A percentile compares a stretch with the other conserved stretches of the same genome.
Conservation (phyloP, 2,888 invertebrate genomes). For the Psylliodes chrysocephalus region DNA sequence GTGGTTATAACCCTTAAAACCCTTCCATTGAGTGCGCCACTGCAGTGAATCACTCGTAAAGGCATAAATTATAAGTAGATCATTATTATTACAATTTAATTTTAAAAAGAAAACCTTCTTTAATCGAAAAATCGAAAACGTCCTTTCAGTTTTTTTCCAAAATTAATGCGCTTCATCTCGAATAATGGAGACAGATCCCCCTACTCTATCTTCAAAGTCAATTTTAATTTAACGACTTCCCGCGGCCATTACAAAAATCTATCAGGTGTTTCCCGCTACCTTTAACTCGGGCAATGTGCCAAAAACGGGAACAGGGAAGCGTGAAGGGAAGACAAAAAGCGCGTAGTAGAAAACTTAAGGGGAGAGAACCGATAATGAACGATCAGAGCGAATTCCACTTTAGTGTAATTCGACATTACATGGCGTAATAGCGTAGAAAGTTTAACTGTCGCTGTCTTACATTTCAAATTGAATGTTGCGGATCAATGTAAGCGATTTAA, state of each 20-base stretch:
- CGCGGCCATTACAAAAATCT: background rate
- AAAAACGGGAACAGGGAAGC: background rate
- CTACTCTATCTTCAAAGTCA: background rate
- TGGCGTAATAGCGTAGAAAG: slow-evolving; percentile 20
- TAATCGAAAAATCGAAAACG: too few species aligned
- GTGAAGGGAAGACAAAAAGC: background rate
- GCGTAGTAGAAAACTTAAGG: background rate
- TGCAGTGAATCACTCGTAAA: too few species aligned
- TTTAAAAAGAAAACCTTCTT: too few species aligned
- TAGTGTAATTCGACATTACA: slow-evolving; percentile 21
- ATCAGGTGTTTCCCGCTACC: slow-evolving; percentile 6
- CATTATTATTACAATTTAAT: too few species aligned
- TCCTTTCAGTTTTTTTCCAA: too few species aligned
- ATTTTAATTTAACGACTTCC: slow-evolving; percentile 4
- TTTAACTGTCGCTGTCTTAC: slow-evolving; percentile 13
- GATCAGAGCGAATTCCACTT: slow-evolving; percentile 14
- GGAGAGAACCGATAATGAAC: slow-evolving; percentile 14
- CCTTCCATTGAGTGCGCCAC: too few species aligned
- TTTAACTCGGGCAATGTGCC: slow-evolving; percentile 1
- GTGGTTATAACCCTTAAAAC: too few species aligned
- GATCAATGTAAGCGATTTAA: slow-evolving; percentile 11
- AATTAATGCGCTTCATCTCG: too few species aligned
- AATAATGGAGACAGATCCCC: too few species aligned
- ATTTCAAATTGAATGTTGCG: slow-evolving; percentile 23
- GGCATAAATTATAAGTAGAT: too few species aligned